A percentile compares a stretch with the other conserved stretches of the same genome.
phyloP scores from a whole-genome alignment of 2,113 vertebrate genomes.

The Lophius piscatorius region DNA sequence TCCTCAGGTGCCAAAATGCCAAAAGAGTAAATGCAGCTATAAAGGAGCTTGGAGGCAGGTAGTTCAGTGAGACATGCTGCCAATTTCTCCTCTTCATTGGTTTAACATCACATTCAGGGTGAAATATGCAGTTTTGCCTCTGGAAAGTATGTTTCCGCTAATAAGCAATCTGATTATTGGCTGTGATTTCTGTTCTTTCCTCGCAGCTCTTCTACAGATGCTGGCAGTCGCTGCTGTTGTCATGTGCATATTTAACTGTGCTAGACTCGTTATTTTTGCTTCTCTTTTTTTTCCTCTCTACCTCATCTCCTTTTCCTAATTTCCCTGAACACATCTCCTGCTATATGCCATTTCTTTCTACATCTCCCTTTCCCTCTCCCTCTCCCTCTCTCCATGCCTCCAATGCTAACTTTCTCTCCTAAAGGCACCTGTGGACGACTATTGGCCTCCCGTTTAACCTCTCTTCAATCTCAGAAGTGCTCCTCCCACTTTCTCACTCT shows the following conservation, averaged over 20 bases:
- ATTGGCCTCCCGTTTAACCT: conserved; percentile 22
- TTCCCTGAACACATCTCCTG: neutral
- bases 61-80: conserved; percentile 26
- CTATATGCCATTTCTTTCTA: neutral
- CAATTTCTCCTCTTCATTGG: conserved; percentile 15
- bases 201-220: conserved; percentile 16
- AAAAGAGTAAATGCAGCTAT: conserved; percentile 38
- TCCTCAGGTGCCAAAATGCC: conserved; percentile 19
- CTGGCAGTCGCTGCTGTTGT: neutral
- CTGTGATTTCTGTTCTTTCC: conserved; percentile 17
- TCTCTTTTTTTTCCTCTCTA: neutral
- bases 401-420: conserved; percentile 8
- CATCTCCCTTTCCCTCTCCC: neutral
- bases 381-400: neutral
- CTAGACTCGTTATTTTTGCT: too few relatives aligned
- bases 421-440: conserved; percentile 32
- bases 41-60: conserved; percentile 26
- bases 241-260: too few relatives aligned
- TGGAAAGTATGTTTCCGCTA: conserved; percentile 40
- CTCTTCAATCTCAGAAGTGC: too few relatives aligned
- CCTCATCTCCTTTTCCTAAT: neutral
- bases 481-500: too few relatives aligned
- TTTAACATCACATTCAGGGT: conserved; percentile 34
- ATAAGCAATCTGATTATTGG: conserved; percentile 19
- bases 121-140: conserved; percentile 29